These are phyloP conservation scores for Eurytemora carolleeae DNA, from an alignment of 1,140 invertebrate genomes.

Conservation along the genomic window DNA sequence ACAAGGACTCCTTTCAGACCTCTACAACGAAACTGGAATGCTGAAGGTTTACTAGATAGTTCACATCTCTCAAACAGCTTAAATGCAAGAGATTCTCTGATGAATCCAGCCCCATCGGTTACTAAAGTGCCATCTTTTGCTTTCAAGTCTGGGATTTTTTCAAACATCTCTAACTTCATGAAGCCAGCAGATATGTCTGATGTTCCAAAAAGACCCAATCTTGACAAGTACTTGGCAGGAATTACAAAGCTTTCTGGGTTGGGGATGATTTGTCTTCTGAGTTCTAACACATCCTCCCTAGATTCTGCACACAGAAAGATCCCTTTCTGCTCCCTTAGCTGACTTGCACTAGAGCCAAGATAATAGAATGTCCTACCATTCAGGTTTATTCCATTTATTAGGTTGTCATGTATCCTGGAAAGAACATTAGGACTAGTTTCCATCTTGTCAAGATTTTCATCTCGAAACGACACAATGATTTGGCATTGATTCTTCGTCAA, in stretches of 20 bases:
- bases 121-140: not conserved
- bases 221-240: not conserved
- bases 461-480: not conserved
- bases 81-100: not conserved
- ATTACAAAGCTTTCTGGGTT: not conserved
- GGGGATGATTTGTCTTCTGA: not conserved
- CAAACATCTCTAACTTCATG: not conserved
- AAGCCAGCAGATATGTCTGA: not conserved
- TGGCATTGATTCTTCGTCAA: not conserved
- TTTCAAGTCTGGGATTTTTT: not conserved
- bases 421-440: not conserved
- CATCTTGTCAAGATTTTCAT: not conserved
- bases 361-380: not conserved
- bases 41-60: not conserved
- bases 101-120: not conserved
- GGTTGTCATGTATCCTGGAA: not conserved
- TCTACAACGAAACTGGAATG: not conserved
- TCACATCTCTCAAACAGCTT: not conserved
- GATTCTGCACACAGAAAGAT: not conserved
- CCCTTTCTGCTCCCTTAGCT: not conserved
- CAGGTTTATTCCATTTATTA: not conserved
- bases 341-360: not conserved
- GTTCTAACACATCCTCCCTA: not conserved
- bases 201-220: not conserved
- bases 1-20: not conserved